Evolutionary conservation across 1,140 invertebrate genomes (phyloP).

Genomic region (Brachystomella parvula): DNA sequence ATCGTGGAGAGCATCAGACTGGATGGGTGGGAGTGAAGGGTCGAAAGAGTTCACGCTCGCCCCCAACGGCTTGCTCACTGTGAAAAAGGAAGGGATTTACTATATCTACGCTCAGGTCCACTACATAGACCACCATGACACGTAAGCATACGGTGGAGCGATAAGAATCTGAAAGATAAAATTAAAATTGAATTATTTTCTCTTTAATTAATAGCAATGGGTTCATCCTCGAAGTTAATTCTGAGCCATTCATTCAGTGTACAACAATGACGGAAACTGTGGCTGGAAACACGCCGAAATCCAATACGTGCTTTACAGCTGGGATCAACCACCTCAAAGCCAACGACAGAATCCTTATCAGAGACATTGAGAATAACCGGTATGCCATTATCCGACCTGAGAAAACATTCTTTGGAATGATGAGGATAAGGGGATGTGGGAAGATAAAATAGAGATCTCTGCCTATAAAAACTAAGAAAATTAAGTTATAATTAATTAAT

Average conservation of each 20-base stretch:
- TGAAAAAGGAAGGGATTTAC: constrained; percentile 54
- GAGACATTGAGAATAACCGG: constrained; percentile 58
- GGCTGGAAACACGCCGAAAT: constrained; percentile 41
- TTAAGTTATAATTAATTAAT: too few relatives aligned
- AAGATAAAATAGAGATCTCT: too few relatives aligned
- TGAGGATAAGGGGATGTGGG: constrained; percentile 54
- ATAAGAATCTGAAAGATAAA: too few relatives aligned
- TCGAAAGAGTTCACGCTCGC: constrained; percentile 40
- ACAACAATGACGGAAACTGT: constrained; percentile 48
- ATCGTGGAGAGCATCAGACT: constrained; percentile 47
- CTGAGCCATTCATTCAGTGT: constrained; percentile 51
- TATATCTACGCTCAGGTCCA: constrained; percentile 56
- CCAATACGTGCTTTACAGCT: constrained; percentile 60
- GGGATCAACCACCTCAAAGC: constrained; percentile 54
- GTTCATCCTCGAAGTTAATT: constrained; percentile 49
- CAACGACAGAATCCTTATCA: constrained; percentile 56
- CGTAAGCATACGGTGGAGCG: too few relatives aligned
- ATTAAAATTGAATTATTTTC: not conserved
- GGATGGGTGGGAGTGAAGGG: constrained; percentile 43
- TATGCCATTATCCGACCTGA: constrained; percentile 61
- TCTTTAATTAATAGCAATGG: constrained; percentile 51
- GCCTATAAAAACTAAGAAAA: too few relatives aligned
- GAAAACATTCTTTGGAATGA: constrained; percentile 70
- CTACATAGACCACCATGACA: not conserved
- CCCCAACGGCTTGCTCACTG: constrained; percentile 47